A percentile compares a stretch with the other conserved stretches of the same genome.
Evolutionary conservation across 2,797 vertebrate genomes (phyloP).

Genomic region (Spondyliosoma cantharus): DNA sequence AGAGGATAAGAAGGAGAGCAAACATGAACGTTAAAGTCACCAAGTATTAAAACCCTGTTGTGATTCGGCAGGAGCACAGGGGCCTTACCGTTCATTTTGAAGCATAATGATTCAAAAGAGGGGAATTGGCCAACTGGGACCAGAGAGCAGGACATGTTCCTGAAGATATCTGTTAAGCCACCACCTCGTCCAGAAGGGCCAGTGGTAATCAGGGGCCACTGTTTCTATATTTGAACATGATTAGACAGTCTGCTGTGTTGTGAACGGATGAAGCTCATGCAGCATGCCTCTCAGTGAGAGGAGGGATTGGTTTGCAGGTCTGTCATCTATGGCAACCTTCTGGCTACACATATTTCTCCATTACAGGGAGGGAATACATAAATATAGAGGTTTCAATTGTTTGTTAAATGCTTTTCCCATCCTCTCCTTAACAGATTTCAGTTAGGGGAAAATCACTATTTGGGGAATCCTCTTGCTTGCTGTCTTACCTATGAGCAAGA

Average conservation of each 20-base stretch:
- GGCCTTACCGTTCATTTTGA: background rate
- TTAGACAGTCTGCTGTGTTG: constrained; percentile 5
- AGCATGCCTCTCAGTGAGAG: constrained; percentile 8
- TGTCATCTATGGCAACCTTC: background rate
- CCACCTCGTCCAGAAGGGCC: background rate
- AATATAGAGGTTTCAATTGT: constrained; percentile 1
- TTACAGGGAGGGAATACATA: constrained; percentile 24
- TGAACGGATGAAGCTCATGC: background rate
- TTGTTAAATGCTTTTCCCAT: background rate
- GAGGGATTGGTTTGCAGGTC: constrained; percentile 8
- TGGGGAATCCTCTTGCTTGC: background rate
- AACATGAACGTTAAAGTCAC: too few relatives aligned
- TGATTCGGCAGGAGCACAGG: background rate
- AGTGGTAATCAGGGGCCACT: background rate
- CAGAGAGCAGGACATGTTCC: background rate
- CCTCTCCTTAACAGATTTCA: background rate
- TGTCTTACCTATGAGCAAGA: background rate
- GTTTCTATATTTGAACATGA: background rate
- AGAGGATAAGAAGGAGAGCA: too few relatives aligned
- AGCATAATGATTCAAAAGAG: background rate
- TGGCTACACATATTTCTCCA: background rate
- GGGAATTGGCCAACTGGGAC: background rate
- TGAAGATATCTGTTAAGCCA: background rate
- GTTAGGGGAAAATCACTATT: background rate
- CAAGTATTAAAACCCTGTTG: too few relatives aligned